Evolutionary conservation across 2,113 vertebrate genomes (phyloP).

Genomic region (Dolichotis patagonum): DNA sequence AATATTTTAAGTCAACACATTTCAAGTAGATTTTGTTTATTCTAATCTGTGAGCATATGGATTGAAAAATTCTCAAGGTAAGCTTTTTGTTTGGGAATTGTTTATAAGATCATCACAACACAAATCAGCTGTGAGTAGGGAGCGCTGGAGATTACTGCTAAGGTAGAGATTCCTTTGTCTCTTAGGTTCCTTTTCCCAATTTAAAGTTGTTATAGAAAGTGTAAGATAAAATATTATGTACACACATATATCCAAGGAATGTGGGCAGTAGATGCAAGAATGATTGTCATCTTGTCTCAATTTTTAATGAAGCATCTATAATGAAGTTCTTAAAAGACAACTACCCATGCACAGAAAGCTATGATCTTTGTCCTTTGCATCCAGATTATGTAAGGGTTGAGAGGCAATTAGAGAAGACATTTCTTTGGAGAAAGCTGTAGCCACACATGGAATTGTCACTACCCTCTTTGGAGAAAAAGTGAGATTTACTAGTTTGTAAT

Average conservation of each 20-base stretch:
- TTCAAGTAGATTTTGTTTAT: conserved; percentile 67
- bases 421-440: not conserved
- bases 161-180: not conserved
- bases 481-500: not conserved
- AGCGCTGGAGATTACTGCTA: not conserved
- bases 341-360: not conserved
- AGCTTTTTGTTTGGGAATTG: not conserved
- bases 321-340: not conserved
- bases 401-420: not conserved
- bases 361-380: not conserved
- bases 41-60: conserved; percentile 22
- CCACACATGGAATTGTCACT: not conserved
- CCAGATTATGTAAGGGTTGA: not conserved
- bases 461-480: not conserved
- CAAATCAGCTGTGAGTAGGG: not conserved
- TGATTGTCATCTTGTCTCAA: not conserved
- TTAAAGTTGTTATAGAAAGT: not conserved
- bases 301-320: not conserved
- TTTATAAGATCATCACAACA: not conserved
- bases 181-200: not conserved
- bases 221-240: not conserved
- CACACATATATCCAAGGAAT: too few species aligned
- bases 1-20: conserved; percentile 53
- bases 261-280: not conserved
- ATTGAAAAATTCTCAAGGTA: conserved; percentile 68